phyloP scores from a whole-genome alignment of 2,888 invertebrate genomes.

The Conops quadrifasciatus region DNA sequence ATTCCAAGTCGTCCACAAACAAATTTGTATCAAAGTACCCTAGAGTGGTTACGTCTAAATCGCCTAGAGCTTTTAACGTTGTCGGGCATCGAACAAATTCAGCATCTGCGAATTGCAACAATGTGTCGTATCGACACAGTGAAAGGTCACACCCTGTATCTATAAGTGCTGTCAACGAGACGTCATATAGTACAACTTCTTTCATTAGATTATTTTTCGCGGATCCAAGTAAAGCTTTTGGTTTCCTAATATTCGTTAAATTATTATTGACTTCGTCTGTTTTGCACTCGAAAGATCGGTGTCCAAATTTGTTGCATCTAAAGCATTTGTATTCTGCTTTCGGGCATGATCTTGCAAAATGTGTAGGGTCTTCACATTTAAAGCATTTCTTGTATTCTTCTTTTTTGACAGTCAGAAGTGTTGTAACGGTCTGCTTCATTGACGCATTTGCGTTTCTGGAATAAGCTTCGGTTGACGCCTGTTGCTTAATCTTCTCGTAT shows the following conservation, averaged over 20 bases:
- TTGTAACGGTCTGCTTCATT: neutral
- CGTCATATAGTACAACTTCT: neutral
- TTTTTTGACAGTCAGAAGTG: neutral
- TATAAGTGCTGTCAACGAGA: slow-evolving; percentile 8
- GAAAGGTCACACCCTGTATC: slow-evolving; percentile 22
- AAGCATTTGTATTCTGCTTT: slow-evolving; percentile 12
- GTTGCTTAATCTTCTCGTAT: slow-evolving; percentile 35
- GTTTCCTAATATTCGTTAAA: neutral
- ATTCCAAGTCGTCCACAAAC: slow-evolving; percentile 9
- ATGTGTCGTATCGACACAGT: slow-evolving; percentile 19
- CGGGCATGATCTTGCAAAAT: slow-evolving; percentile 1
- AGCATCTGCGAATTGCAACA: slow-evolving; percentile 15
- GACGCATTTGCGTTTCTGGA: neutral
- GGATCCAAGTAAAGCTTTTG: slow-evolving; percentile 16
- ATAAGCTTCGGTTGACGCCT: slow-evolving; percentile 5
- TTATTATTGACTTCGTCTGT: slow-evolving; percentile 4
- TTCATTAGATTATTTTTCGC: slow-evolving; percentile 13
- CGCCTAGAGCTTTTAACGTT: slow-evolving; percentile 24
- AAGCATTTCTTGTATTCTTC: neutral
- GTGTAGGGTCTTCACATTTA: slow-evolving; percentile 5
- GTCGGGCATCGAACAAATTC: slow-evolving; percentile 11
- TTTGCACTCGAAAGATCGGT: slow-evolving; percentile 15
- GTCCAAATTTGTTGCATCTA: slow-evolving; percentile 13
- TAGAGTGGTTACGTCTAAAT: slow-evolving; percentile 23
- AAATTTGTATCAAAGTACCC: slow-evolving; percentile 35